phyloP scores from a whole-genome alignment of 2,113 vertebrate species.

The Actenoides hombroni region DNA sequence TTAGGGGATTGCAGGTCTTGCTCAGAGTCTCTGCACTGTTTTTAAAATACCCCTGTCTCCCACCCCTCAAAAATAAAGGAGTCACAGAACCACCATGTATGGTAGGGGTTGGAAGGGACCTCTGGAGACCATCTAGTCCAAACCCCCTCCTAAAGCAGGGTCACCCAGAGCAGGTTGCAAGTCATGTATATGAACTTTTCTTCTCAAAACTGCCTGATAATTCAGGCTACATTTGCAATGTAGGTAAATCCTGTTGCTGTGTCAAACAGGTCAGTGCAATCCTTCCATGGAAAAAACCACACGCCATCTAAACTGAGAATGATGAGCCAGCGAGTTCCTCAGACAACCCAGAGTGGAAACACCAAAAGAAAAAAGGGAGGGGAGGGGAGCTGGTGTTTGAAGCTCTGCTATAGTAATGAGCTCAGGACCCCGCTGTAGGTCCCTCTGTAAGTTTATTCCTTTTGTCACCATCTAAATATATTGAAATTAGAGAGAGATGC shows the following conservation, averaged over 20 bases:
- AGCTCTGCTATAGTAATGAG: neutral
- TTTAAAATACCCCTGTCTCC: too few relatives aligned
- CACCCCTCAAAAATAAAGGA: too few relatives aligned
- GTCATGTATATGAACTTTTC: neutral
- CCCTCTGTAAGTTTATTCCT: neutral
- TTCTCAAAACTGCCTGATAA: neutral
- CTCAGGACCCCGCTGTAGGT: neutral
- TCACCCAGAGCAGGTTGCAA: too few relatives aligned
- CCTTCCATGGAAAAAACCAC: neutral
- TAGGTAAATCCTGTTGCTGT: neutral
- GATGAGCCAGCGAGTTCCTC: neutral
- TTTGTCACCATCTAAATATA: neutral
- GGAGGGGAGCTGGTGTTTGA: neutral
- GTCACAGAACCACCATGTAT: too few relatives aligned
- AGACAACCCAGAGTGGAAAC: neutral
- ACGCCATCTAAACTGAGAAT: neutral
- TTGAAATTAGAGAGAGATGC: neutral
- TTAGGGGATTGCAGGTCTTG: neutral
- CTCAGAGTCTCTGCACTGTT: neutral
- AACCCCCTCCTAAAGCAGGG: too few relatives aligned
- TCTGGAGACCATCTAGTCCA: too few relatives aligned
- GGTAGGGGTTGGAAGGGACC: too few relatives aligned
- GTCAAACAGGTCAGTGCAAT: neutral
- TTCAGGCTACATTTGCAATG: neutral
- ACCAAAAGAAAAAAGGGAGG: too few relatives aligned